Percentiles rank a stretch among this genome's conserved stretches.
These are phyloP conservation scores for Eupithecia pulchellata DNA, from an alignment of 2,888 invertebrate genomes.

Conservation along the genomic window DNA sequence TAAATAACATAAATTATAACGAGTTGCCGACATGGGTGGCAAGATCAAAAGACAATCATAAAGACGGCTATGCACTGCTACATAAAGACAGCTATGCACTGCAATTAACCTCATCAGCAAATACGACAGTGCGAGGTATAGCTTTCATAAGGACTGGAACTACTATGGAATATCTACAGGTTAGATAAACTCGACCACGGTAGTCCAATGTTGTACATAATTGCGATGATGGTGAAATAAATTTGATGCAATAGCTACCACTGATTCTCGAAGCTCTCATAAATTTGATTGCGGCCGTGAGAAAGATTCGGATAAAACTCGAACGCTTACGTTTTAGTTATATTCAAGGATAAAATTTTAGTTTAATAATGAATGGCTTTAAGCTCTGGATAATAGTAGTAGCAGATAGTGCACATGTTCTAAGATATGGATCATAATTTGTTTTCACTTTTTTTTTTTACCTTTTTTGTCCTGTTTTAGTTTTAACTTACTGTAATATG, in stretches of 20 bases:
- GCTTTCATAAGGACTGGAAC: background rate
- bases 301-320: background rate
- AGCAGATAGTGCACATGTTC: too few relatives aligned
- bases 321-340: background rate
- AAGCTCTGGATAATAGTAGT: too few relatives aligned
- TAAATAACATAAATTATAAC: slow-evolving; percentile 31
- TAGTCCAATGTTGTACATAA: background rate
- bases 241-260: background rate
- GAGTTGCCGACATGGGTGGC: slow-evolving; percentile 54
- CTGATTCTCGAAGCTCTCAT: background rate
- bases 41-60: slow-evolving; percentile 38
- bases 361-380: too few relatives aligned
- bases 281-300: background rate
- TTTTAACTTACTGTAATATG: too few relatives aligned
- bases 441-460: too few relatives aligned
- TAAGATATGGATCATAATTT: too few relatives aligned
- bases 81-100: slow-evolving; percentile 19
- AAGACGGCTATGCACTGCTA: slow-evolving; percentile 11
- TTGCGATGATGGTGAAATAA: background rate
- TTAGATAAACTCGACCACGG: background rate
- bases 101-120: slow-evolving; percentile 54
- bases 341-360: too few relatives aligned
- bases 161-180: slow-evolving; percentile 19
- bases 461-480: too few relatives aligned
- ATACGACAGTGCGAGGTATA: slow-evolving; percentile 50